These are phyloP conservation scores for Druon quercuslanigerum DNA, from an alignment of 1,140 invertebrate species.

Conservation along the genomic window DNA sequence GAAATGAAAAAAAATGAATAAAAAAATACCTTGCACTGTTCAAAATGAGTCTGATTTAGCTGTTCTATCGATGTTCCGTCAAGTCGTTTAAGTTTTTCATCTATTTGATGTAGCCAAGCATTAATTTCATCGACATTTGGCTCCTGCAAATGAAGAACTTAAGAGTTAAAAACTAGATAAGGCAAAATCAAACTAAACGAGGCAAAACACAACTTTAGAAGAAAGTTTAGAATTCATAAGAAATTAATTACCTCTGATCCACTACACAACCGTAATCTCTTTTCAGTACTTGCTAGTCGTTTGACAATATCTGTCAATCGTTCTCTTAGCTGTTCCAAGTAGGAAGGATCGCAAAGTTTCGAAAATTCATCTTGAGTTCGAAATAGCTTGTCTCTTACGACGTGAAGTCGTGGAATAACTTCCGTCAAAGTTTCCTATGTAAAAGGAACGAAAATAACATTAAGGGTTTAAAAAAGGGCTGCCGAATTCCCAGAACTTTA, in stretches of 20 bases:
- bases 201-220: slow-evolving; percentile 36
- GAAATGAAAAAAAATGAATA: not conserved
- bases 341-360: slow-evolving; percentile 80
- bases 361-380: slow-evolving; percentile 80
- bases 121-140: slow-evolving; percentile 75
- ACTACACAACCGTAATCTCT: slow-evolving; percentile 64
- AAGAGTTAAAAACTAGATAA: not conserved
- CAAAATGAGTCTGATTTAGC: slow-evolving; percentile 71
- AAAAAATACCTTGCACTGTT: slow-evolving; percentile 72
- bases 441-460: slow-evolving; percentile 39
- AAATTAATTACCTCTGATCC: slow-evolving; percentile 60
- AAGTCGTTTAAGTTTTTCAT: slow-evolving; percentile 70
- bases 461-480: slow-evolving; percentile 14
- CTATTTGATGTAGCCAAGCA: slow-evolving; percentile 73
- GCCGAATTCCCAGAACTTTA: not conserved
- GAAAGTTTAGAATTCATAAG: not conserved
- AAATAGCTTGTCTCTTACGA: slow-evolving; percentile 79
- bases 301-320: slow-evolving; percentile 71
- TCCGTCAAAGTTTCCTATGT: slow-evolving; percentile 78
- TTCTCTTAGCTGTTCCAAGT: slow-evolving; percentile 80
- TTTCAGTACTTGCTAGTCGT: slow-evolving; percentile 68
- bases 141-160: slow-evolving; percentile 55
- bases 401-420: slow-evolving; percentile 80
- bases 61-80: slow-evolving; percentile 65
- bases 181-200: not conserved